Base-by-base conservation (phyloP, 1,140 invertebrate genomes). In the Drosophila ananassae region DNA sequence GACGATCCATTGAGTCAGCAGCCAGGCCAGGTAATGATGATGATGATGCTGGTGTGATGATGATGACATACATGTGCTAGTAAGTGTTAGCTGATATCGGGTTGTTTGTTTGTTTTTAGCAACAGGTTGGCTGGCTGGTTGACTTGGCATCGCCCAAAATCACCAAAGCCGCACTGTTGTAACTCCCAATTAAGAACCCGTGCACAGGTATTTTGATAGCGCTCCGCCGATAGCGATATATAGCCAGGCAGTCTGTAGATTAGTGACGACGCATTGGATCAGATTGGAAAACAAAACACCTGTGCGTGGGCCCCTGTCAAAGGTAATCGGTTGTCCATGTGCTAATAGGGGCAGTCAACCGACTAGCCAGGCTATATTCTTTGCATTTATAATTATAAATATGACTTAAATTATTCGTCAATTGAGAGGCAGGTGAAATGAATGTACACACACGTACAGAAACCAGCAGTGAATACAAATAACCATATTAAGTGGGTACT, bases 391-490 rank as follows among this genome's bases (percentile, higher is more conserved):
- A 76, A 76, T 68, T 73, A 73, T 73, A 73, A 85, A 84, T 85
- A 73, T 85, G 80, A 85, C 73, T 84, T 77, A 73, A 85, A 84
- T 87, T 79, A 84, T 79, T 63, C 66, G 62, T 71, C 53, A 74
- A 84, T 76, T 73, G 51, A 61, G 55, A 52, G 61, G 50, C 80
- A 64, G 62, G 73, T 79, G 67, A 77, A 77, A 84, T 79, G n/a
- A 60, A 77, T 37, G 52, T 22, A 58, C 48, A 69, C 57, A 67
- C 32, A 77, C 21, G 32, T 17, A 64, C 56, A 73, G 28, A 73
- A 24, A 58, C 51, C 46, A 8, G 9, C 32, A 39, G 51, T 32
- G 51, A 48, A 57, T 74, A 37, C 46, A 64, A 67, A 81, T 82
- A 64, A 78, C 81, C 83, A 87, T 87, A 85, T 82, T 66, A 64